Conservation (phyloP, 1,140 invertebrate genomes). For the Aphaenogaster rudis region DNA sequence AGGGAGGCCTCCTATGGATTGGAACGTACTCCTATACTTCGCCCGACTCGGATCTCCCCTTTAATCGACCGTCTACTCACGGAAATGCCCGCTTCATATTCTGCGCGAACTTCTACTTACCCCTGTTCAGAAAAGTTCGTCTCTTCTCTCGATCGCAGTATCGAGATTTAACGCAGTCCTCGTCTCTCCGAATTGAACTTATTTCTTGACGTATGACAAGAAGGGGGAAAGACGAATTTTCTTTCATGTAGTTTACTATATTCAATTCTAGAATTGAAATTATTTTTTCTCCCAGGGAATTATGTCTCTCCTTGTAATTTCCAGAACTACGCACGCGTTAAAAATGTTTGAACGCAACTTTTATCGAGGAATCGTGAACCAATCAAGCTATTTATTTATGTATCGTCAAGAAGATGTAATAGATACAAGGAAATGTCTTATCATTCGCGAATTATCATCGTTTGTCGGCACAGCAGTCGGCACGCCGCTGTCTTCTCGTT, state of each 20-base stretch:
- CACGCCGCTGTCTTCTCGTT: conserved; percentile 1
- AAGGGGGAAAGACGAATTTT: neutral
- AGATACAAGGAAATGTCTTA: neutral
- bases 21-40: conserved; percentile 35
- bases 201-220: neutral
- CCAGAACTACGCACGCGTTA: too few species aligned
- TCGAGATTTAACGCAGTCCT: conserved; percentile 20
- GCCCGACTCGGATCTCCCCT: neutral
- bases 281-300: neutral
- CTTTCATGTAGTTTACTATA: neutral
- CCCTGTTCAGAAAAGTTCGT: conserved; percentile 14
- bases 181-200: neutral
- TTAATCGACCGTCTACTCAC: conserved; percentile 39
- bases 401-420: neutral
- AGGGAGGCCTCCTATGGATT: neutral
- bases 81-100: conserved; percentile 49
- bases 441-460: conserved; percentile 5
- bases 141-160: conserved; percentile 6
- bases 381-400: neutral
- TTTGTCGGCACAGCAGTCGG: neutral
- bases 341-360: neutral
- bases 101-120: conserved; percentile 33
- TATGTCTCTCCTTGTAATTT: neutral
- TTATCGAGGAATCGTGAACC: neutral
- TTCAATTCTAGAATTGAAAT: neutral